Evolutionary conservation across 2,888 invertebrate species (phyloP).

Genomic region (Strigamia crassipes): DNA sequence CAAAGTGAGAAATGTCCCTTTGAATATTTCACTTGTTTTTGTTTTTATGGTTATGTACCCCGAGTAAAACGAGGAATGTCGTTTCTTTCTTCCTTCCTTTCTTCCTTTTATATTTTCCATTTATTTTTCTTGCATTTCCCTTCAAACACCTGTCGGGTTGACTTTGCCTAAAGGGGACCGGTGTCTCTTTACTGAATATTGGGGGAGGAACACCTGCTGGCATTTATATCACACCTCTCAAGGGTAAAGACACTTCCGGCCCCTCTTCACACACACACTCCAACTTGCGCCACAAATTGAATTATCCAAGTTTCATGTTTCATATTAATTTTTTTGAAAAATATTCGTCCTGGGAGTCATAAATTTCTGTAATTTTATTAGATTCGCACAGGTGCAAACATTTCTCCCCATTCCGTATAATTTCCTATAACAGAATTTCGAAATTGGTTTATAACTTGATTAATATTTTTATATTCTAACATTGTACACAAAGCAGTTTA

Average conservation of each 20-base stretch:
- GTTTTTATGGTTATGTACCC: slow-evolving; percentile 17
- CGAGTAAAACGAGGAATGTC: slow-evolving; percentile 1
- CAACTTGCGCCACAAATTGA: background rate
- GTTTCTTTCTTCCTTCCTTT: slow-evolving; percentile 3
- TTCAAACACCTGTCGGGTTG: slow-evolving; percentile 30
- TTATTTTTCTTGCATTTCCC: slow-evolving; percentile 10
- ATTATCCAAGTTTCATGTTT: slow-evolving; percentile 1
- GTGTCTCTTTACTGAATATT: slow-evolving; percentile 6
- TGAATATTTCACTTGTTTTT: background rate
- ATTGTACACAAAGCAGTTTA: no score
- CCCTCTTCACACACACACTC: background rate
- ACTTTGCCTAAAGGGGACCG: slow-evolving; percentile 7
- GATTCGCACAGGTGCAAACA: background rate
- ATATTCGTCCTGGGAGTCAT: background rate
- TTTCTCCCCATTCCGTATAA: background rate
- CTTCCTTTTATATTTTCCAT: slow-evolving; percentile 23
- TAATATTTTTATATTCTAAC: no score
- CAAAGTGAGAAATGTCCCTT: slow-evolving; percentile 11
- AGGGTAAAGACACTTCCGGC: slow-evolving; percentile 8
- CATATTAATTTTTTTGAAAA: background rate
- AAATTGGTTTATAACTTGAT: background rate
- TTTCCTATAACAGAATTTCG: background rate
- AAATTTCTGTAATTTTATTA: background rate
- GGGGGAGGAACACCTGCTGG: slow-evolving; percentile 14
- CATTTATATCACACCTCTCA: slow-evolving; percentile 24